Percentiles rank a stretch among this genome's conserved stretches.
phyloP scores from a whole-genome alignment of 2,113 vertebrate genomes.

The Scomber scombrus region DNA sequence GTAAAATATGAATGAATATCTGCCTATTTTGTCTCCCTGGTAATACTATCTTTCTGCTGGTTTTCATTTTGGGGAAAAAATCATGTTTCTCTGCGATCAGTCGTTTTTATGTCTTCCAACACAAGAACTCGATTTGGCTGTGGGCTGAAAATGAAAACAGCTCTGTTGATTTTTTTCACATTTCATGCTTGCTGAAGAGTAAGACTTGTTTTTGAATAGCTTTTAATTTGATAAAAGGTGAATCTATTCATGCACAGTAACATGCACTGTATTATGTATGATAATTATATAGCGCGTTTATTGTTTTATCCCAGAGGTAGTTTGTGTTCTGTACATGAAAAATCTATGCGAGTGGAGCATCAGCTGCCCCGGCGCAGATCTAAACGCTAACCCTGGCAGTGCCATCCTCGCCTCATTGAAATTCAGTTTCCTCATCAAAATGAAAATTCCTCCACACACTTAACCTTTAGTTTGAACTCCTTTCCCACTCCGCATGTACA shows the following conservation, averaged over 20 bases:
- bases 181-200: neutral
- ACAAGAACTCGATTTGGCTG: too few relatives aligned
- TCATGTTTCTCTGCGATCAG: neutral
- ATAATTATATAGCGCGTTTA: neutral
- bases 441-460: slow-evolving; percentile 37
- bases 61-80: neutral
- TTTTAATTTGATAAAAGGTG: neutral
- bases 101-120: too few relatives aligned
- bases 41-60: neutral
- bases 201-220: neutral
- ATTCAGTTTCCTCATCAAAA: slow-evolving; percentile 42
- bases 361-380: neutral
- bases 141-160: too few relatives aligned
- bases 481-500: neutral
- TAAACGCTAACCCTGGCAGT: slow-evolving; percentile 5
- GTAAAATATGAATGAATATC: slow-evolving; percentile 30
- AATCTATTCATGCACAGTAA: neutral
- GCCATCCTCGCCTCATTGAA: slow-evolving; percentile 24
- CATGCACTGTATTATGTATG: neutral
- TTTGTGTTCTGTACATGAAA: slow-evolving; percentile 1
- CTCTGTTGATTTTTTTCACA: neutral
- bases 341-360: neutral
- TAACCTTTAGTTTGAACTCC: slow-evolving; percentile 50
- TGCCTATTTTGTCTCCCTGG: neutral
- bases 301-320: slow-evolving; percentile 17